Evolutionary conservation across 2,797 vertebrate species (phyloP).

Genomic region (Liasis olivaceus): DNA sequence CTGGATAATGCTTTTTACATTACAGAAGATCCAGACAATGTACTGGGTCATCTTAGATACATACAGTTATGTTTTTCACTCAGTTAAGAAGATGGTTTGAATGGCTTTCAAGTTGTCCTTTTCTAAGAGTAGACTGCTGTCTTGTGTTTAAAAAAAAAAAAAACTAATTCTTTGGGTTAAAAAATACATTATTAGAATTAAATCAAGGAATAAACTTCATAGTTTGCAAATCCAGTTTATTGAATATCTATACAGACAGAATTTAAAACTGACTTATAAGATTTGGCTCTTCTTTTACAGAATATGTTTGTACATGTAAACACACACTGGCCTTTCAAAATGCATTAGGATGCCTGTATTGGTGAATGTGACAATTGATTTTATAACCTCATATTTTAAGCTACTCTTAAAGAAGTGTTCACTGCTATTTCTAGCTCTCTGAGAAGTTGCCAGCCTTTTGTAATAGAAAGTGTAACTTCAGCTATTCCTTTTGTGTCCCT

Average conservation of each 20-base stretch:
- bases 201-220: background rate
- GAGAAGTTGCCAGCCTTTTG: background rate
- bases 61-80: no score
- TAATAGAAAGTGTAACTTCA: background rate
- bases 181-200: background rate
- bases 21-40: background rate
- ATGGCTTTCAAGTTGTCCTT: background rate
- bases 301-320: background rate
- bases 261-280: background rate
- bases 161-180: background rate
- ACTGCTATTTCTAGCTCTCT: background rate
- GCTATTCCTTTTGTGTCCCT: background rate
- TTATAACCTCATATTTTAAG: background rate
- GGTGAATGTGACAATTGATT: constrained; percentile 1
- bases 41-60: background rate
- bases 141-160: background rate
- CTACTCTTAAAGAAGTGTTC: background rate
- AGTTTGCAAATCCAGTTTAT: background rate
- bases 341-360: constrained; percentile 5
- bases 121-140: background rate
- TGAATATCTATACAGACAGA: background rate
- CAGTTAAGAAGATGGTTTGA: background rate
- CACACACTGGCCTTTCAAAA: background rate
- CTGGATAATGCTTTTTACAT: background rate
- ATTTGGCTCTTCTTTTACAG: background rate